Evolutionary conservation across 2,888 invertebrate genomes (phyloP).

Genomic region (Eledona agricola): DNA sequence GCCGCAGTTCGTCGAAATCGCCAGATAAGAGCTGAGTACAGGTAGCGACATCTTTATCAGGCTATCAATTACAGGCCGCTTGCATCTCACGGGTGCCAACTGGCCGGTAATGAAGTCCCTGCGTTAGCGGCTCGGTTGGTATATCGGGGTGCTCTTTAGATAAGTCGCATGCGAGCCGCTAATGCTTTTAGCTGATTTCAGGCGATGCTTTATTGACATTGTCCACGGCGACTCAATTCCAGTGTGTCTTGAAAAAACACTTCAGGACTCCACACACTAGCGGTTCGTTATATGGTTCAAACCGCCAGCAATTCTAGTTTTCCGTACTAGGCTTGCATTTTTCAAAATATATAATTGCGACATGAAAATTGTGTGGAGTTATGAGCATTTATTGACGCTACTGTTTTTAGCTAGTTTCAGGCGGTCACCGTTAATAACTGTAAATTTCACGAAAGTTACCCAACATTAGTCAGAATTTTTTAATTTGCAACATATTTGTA

Average conservation of each 20-base stretch:
- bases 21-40: slow-evolving; percentile 53
- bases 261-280: slow-evolving; percentile 3
- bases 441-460: too few species aligned
- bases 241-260: slow-evolving; percentile 32
- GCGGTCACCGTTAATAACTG: too few species aligned
- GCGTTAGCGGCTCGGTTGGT: slow-evolving; percentile 43
- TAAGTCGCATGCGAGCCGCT: slow-evolving; percentile 53
- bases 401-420: too few species aligned
- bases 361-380: too few species aligned
- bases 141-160: slow-evolving; percentile 52
- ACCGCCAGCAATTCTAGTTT: too few species aligned
- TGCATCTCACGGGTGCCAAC: slow-evolving; percentile 50
- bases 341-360: too few species aligned
- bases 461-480: too few species aligned
- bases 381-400: too few species aligned
- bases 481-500: too few species aligned
- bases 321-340: too few species aligned
- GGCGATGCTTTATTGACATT: slow-evolving; percentile 51
- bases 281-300: slow-evolving; percentile 18
- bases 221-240: slow-evolving; percentile 46
- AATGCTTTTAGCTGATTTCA: slow-evolving; percentile 52
- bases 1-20: too few species aligned
- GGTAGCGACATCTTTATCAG: slow-evolving; percentile 58
- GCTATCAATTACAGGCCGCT: slow-evolving; percentile 56
- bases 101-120: slow-evolving; percentile 53